Evolutionary conservation across 2,113 vertebrate species (phyloP).

Genomic region (Trichechus manatus): DNA sequence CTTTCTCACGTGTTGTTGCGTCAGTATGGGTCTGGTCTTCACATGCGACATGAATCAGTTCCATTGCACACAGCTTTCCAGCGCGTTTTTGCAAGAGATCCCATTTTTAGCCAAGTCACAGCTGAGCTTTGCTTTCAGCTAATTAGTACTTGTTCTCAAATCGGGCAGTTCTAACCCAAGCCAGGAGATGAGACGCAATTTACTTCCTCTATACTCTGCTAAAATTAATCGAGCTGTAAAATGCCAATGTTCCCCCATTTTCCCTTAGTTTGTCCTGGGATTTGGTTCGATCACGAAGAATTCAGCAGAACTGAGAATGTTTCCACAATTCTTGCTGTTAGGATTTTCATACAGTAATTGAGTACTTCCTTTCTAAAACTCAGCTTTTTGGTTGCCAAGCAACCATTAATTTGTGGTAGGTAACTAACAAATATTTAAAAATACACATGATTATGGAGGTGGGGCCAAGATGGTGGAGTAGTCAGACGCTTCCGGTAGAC

Average conservation of each 20-base stretch:
- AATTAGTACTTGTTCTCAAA: constrained; percentile 85
- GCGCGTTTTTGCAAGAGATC: constrained; percentile 67
- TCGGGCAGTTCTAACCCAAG: constrained; percentile 77
- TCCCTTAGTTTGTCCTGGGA: background rate
- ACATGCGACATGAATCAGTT: constrained; percentile 69
- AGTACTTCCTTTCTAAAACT: constrained; percentile 55
- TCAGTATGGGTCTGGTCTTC: constrained; percentile 50
- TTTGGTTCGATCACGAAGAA: constrained; percentile 44
- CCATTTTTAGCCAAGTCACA: constrained; percentile 83
- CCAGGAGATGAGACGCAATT: constrained; percentile 72
- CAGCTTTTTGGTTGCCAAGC: constrained; percentile 67
- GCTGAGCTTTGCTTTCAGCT: constrained; percentile 81
- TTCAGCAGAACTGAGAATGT: background rate
- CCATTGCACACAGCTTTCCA: constrained; percentile 17
- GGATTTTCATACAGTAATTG: background rate
- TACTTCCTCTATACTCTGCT: constrained; percentile 66
- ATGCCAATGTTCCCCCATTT: background rate
- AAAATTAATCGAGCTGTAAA: constrained; percentile 75
- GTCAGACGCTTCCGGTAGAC: no score
- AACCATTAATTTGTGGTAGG: constrained; percentile 66
- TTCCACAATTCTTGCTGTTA: constrained; percentile 32
- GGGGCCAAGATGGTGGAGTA: no score
- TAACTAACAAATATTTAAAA: constrained; percentile 61
- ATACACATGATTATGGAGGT: background rate
- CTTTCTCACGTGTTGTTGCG: constrained; percentile 54